Percentiles rank a stretch among this genome's conserved stretches.
These are phyloP conservation scores for Onychomys arenicola DNA, from an alignment of 2,797 vertebrate species.

Conservation along the genomic window DNA sequence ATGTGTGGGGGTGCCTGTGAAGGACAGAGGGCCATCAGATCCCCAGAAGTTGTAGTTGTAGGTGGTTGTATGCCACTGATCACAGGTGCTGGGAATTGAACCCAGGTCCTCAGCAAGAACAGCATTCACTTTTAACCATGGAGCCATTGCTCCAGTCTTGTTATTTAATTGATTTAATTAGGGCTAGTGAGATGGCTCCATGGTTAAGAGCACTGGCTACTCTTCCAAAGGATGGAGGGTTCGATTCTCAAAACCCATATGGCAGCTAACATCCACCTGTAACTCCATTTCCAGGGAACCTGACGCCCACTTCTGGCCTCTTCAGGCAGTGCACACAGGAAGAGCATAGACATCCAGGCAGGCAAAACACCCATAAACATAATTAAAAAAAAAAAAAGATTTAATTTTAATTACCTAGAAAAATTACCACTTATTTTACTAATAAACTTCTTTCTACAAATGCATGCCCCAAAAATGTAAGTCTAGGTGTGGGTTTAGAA, in stretches of 20 bases:
- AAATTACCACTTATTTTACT: neutral
- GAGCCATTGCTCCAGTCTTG: neutral
- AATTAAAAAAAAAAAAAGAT: too few species aligned
- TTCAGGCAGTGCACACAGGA: neutral
- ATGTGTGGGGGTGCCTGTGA: neutral
- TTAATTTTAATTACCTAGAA: neutral
- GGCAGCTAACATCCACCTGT: too few species aligned
- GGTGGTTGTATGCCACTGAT: neutral
- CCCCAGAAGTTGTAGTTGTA: neutral
- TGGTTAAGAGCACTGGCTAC: neutral
- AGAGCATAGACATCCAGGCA: neutral
- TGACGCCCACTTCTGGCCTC: neutral
- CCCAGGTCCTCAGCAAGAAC: neutral
- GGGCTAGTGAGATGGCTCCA: neutral
- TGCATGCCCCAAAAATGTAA: neutral
- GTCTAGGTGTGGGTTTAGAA: neutral
- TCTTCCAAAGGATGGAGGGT: neutral
- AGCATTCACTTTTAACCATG: neutral
- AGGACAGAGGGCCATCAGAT: neutral
- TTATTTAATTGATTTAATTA: neutral
- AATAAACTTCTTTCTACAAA: slow-evolving; percentile 6
- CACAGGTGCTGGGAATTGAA: neutral
- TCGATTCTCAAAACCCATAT: neutral
- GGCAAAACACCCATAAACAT: neutral
- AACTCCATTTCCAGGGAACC: neutral